Percentiles rank a stretch among this genome's conserved stretches.
Conservation (phyloP, 2,113 vertebrate genomes). For the Hippotragus niger region DNA sequence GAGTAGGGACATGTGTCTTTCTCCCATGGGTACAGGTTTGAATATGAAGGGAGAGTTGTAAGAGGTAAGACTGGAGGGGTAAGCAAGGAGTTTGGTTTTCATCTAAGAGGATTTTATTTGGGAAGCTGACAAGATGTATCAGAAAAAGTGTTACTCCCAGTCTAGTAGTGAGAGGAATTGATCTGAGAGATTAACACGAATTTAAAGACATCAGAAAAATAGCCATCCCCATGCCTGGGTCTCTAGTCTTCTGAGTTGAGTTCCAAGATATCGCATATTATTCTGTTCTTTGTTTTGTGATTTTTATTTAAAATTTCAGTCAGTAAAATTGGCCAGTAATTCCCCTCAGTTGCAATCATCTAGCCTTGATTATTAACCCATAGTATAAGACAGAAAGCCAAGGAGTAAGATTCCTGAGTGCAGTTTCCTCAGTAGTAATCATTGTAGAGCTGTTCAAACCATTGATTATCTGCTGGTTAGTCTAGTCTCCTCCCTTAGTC, state of each 20-base stretch:
- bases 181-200: background rate
- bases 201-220: background rate
- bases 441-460: background rate
- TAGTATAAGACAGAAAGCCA: background rate
- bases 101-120: background rate
- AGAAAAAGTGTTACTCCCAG: background rate
- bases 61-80: background rate
- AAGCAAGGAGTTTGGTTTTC: background rate
- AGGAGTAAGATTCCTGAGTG: background rate
- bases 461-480: background rate
- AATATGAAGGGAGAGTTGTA: background rate
- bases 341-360: background rate
- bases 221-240: background rate
- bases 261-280: background rate
- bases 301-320: conserved; percentile 2
- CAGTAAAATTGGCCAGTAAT: background rate
- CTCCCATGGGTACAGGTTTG: no score
- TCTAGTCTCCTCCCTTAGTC: background rate
- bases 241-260: background rate
- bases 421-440: background rate
- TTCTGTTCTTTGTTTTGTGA: background rate
- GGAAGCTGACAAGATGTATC: background rate
- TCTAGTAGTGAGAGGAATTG: background rate
- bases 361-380: background rate
- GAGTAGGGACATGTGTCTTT: background rate